Evolutionary conservation across 2,888 invertebrate genomes (phyloP).

Genomic region (Metalampra italica): DNA sequence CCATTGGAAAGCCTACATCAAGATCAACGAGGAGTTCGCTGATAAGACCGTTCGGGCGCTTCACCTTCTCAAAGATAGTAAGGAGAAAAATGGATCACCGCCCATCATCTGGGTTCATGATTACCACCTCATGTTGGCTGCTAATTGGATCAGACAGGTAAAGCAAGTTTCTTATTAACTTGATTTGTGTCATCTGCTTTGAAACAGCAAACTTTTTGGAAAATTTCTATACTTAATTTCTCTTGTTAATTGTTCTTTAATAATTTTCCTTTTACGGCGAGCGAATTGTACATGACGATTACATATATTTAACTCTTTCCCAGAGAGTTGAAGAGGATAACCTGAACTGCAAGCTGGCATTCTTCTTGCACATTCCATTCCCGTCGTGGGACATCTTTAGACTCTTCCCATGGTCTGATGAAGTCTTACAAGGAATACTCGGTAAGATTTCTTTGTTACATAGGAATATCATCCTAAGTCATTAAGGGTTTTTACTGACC

Average conservation of each 20-base stretch:
- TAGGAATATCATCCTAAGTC: not conserved
- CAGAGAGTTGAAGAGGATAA: conserved; percentile 87
- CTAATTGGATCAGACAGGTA: conserved; percentile 92
- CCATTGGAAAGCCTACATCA: conserved; percentile 89
- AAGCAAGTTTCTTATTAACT: not conserved
- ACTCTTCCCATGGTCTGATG: conserved; percentile 95
- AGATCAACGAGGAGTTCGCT: conserved; percentile 90
- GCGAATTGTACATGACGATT: no score
- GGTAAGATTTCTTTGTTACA: conserved; percentile 58
- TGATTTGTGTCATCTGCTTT: no score
- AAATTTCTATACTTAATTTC: no score
- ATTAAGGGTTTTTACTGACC: not conserved
- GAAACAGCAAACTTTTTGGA: no score
- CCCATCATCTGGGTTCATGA: conserved; percentile 97
- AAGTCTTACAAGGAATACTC: conserved; percentile 94
- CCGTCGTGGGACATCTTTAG: conserved; percentile 96
- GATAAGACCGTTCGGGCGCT: conserved; percentile 86
- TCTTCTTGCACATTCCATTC: conserved; percentile 97
- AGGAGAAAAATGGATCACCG: conserved; percentile 63
- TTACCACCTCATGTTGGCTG: conserved; percentile 95
- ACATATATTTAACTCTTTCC: no score
- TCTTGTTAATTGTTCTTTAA: not conserved
- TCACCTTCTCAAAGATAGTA: conserved; percentile 71
- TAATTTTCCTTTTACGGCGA: not conserved
- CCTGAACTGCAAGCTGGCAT: conserved; percentile 89